Conservation (phyloP, 2,888 invertebrate species). For the Strigamia maritima region DNA sequence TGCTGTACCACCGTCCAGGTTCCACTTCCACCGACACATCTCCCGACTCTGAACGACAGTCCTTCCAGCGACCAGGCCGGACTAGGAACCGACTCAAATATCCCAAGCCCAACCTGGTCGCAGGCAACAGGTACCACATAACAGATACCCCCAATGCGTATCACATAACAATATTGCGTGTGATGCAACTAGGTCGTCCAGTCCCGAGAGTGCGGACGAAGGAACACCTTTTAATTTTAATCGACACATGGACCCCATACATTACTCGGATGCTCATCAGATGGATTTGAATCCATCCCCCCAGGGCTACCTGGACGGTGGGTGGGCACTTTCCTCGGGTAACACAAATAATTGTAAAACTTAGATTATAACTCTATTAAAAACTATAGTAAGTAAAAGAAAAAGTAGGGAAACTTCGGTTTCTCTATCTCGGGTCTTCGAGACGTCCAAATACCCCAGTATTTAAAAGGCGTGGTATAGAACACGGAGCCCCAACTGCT, state of each 20-base stretch:
- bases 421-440: no score
- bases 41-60: constrained; percentile 39
- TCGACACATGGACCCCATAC: constrained; percentile 24
- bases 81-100: constrained; percentile 36
- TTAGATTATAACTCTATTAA: no score
- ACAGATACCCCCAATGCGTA: no score
- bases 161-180: neutral
- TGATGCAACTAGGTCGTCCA: constrained; percentile 26
- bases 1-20: constrained; percentile 41
- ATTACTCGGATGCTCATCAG: constrained; percentile 19
- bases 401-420: no score
- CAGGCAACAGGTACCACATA: constrained; percentile 34
- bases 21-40: constrained; percentile 41
- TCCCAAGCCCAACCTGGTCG: constrained; percentile 37
- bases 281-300: constrained; percentile 18
- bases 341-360: neutral
- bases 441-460: no score
- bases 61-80: constrained; percentile 41
- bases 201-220: constrained; percentile 33
- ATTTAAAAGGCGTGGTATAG: no score
- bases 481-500: no score
- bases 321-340: constrained; percentile 17
- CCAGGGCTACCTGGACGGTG: constrained; percentile 37
- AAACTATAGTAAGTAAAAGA: no score
- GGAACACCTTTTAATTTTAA: neutral